Evolutionary conservation across 2,888 invertebrate species (phyloP), one percentile per base, ranked within the genome.

Genomic region (Athripsodes cinereus): DNA sequence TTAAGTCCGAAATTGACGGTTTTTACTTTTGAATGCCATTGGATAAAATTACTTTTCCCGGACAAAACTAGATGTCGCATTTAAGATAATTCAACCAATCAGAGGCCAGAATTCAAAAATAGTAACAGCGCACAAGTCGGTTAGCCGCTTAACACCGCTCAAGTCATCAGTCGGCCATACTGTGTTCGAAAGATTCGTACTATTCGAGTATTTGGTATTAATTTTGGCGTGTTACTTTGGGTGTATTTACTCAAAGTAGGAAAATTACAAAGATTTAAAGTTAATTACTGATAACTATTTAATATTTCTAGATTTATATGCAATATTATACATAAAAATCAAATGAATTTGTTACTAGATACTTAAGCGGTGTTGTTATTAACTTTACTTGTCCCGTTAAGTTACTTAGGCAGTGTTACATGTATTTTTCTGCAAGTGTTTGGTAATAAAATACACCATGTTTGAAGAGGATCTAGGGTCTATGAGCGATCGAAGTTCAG

Each of bases 351-450:
- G 6, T 6, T 20, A 20, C 18, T 6, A n/a, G 18, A 6, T 48
- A 48, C 21, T 48, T 48, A n/a, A 48, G 48, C 48, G 21, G 48
- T 48, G 48, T 48, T 48, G 11, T 20, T 21, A 21, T 20, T 48
- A 21, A 10, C 21, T 48, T 48, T 21, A 2, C 20, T 48, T 20
- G 31, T 11, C 11, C 31, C 6, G 6, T 31, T 8, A 31, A 31
- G 11, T 31, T 6, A 48, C 48, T 48, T 48, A 48, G 48, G 48
- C 48, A 21, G 48, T 48, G 48, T 48, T 48, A 20, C 48, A 48
- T 20, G 3, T 5, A 21, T 48, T 48, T 20, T 20, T 21, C 18
- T 48, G 6, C 10, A 10, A 21, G 10, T 16, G 48, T 21, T 48
- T 6, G 10, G 10, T 8, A 18, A 48, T n/a, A 8, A 18, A 48